Conservation (phyloP, 2,797 vertebrate genomes). For the Falco cherrug region DNA sequence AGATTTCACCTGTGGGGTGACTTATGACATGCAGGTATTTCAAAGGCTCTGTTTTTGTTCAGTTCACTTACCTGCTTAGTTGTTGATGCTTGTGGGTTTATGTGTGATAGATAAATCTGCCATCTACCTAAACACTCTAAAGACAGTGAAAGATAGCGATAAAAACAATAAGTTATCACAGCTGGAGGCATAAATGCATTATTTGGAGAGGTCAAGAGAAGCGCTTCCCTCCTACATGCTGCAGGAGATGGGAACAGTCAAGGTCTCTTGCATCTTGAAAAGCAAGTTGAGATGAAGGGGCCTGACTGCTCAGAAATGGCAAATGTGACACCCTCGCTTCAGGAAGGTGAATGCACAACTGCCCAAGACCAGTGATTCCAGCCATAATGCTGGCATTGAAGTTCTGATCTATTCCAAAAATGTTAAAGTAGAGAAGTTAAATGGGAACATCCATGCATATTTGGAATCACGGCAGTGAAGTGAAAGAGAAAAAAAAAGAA, state of each 20-base stretch:
- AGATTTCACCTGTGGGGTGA: neutral
- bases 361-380: neutral
- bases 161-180: neutral
- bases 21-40: neutral
- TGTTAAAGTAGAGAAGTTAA: neutral
- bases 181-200: neutral
- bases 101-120: neutral
- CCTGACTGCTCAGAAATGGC: neutral
- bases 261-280: neutral
- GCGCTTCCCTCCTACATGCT: neutral
- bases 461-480: neutral
- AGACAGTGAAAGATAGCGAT: neutral
- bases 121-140: neutral
- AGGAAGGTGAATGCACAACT: neutral
- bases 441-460: neutral
- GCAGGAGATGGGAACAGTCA: neutral
- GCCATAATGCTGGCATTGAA: neutral
- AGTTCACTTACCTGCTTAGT: neutral
- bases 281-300: neutral
- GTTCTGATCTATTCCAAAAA: neutral
- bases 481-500: neutral
- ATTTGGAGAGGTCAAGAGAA: neutral
- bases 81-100: neutral
- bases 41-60: neutral
- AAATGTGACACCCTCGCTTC: neutral